Base-by-base conservation (phyloP, 2,888 invertebrate species). In the Dryocosmus kuriphilus region DNA sequence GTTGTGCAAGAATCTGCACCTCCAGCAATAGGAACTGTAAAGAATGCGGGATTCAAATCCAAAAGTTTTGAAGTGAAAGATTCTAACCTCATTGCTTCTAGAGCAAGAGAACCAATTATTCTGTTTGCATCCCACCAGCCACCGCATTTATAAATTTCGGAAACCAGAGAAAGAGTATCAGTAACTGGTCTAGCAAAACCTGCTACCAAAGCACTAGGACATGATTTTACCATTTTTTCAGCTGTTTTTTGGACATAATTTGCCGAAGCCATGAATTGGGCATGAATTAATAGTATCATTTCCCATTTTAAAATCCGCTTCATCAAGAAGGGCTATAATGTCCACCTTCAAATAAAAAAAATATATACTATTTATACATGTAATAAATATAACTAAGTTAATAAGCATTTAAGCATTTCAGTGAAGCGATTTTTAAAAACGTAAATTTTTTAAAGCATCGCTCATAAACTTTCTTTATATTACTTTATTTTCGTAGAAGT, bases 261-360 rank as follows among this genome's bases (percentile, higher is more conserved):
- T 8, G 84, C 83, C 4, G 84, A 81, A 27, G 74, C 78, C 14
- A 79, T 51, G 41, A 90, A 88, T 78, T 90, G 89, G 2, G 78
- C 76, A 9, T 76, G 74, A 11, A 85, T 76, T 73, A 11, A 85
- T 82, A 14, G 78, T 84, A n/a, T 74, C 55, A 51, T 83, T 74
- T 22, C 85, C 81, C 63, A 81, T 65, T 2, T 80, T 73, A 41
- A 85, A 80, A 77, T 90, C 85, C 5, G 80, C 80, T 67, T 90
- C 88, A 65, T 90, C 89, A 88, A 90, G 88, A 63, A 90, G 78
- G 16, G 89, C 90, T n/a, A 90, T 83, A 46, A 90, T 87, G 73
- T 90, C 87, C 65, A 84, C 75, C 90, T 90, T 75, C 35, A 77
- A 73, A 65, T 41, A 38, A 77, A 67, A 57, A n/a, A 30, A 30